These are phyloP conservation scores for Aspidoscelis tigris DNA, from an alignment of 2,113 vertebrate species.

Conservation along the genomic window DNA sequence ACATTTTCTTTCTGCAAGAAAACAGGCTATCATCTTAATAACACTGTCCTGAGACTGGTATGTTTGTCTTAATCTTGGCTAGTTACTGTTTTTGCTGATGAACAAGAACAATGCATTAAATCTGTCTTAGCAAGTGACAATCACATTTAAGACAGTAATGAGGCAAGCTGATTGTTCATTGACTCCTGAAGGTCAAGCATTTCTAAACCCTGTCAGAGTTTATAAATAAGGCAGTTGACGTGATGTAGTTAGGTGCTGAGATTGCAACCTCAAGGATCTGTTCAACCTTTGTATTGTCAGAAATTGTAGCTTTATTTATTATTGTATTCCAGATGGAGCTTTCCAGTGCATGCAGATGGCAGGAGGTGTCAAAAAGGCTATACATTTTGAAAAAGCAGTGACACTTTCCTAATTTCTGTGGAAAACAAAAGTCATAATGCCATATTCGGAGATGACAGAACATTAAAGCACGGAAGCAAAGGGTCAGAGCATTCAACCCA, in stretches of 20 bases:
- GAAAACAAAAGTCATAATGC: constrained; percentile 20
- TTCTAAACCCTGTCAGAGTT: constrained; percentile 60
- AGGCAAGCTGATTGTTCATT: constrained; percentile 55
- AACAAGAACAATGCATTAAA: constrained; percentile 58
- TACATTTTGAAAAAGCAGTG: constrained; percentile 30
- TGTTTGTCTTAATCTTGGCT: constrained; percentile 60
- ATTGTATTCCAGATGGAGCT: constrained; percentile 34
- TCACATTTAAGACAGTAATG: constrained; percentile 43
- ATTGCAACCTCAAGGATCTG: constrained; percentile 58
- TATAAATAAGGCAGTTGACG: constrained; percentile 63
- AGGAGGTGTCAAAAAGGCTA: constrained; percentile 18
- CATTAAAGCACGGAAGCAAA: not conserved
- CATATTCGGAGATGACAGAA: constrained; percentile 1
- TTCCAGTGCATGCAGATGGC: constrained; percentile 18
- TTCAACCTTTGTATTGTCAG: constrained; percentile 40
- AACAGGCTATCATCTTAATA: constrained; percentile 39
- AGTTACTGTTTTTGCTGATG: constrained; percentile 66
- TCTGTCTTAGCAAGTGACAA: constrained; percentile 58
- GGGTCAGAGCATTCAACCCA: constrained; percentile 25
- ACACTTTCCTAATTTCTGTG: not conserved
- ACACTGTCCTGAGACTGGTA: constrained; percentile 47
- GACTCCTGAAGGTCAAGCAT: constrained; percentile 67
- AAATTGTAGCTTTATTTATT: constrained; percentile 47
- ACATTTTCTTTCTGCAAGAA: constrained; percentile 41
- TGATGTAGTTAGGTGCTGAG: constrained; percentile 57